These are phyloP conservation scores for Melanotaenia duboulayi DNA, from an alignment of 2,113 vertebrate species.

Conservation along the genomic window DNA sequence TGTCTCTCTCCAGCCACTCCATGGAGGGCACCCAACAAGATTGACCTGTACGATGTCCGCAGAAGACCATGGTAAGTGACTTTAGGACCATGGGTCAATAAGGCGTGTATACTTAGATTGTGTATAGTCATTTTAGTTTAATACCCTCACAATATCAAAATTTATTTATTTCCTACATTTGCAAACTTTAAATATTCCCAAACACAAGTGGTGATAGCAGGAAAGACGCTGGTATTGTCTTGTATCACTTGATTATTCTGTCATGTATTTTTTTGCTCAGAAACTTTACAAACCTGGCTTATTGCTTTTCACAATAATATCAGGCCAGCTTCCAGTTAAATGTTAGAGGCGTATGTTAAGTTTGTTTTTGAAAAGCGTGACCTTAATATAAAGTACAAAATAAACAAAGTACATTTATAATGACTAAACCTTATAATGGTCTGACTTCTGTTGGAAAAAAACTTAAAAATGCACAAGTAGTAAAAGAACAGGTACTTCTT, in stretches of 20 bases:
- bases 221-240: background rate
- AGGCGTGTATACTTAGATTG: background rate
- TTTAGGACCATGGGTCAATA: background rate
- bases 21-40: constrained; percentile 96
- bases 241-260: background rate
- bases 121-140: background rate
- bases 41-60: constrained; percentile 97
- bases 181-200: background rate
- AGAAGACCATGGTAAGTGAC: constrained; percentile 93
- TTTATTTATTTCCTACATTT: background rate
- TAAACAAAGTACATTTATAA: background rate
- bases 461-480: too few species aligned
- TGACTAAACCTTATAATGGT: background rate
- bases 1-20: constrained; percentile 86
- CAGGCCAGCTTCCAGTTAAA: background rate
- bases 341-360: background rate
- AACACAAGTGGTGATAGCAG: background rate
- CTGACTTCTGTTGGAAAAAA: too few species aligned
- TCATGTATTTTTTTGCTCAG: background rate
- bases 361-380: background rate
- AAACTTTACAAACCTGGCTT: background rate
- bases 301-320: background rate
- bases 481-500: too few species aligned
- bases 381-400: background rate
- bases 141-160: background rate